Conservation (phyloP, 1,140 invertebrate species). For the Hycleus cichorii region DNA sequence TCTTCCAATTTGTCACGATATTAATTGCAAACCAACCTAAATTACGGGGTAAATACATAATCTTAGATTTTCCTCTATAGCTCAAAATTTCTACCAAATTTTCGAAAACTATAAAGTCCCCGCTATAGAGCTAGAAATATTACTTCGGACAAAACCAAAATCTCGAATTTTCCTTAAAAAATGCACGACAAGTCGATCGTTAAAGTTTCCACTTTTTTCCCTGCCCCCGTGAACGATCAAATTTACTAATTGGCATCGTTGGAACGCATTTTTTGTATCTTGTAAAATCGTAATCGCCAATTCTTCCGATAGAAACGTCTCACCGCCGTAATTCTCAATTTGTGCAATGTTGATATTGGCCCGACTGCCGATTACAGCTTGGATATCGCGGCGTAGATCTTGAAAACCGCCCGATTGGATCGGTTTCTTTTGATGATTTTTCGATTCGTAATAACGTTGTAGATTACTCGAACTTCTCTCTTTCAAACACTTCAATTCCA, state of each 20-base stretch:
- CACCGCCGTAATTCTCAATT: conserved; percentile 92
- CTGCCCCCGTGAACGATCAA: no score
- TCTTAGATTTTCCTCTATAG: no score
- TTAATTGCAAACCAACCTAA: no score
- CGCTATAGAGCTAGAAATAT: no score
- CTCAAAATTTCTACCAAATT: no score
- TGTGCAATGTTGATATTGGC: conserved; percentile 90
- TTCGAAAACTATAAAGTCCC: no score
- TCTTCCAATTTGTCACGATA: conserved; percentile 19
- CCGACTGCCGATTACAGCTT: conserved; percentile 84
- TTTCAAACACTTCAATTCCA: conserved; percentile 70
- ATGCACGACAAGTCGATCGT: no score
- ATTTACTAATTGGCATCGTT: conserved; percentile 70
- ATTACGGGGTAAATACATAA: no score
- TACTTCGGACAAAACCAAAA: no score
- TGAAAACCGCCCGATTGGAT: conserved; percentile 65
- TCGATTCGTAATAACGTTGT: conserved; percentile 84
- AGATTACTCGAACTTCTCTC: conserved; percentile 68
- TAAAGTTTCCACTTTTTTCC: no score
- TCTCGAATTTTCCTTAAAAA: no score
- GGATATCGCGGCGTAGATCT: conserved; percentile 85
- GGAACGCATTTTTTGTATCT: conserved; percentile 85
- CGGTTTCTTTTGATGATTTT: conserved; percentile 92
- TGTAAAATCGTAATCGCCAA: conserved; percentile 89
- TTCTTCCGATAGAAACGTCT: conserved; percentile 95